Conservation (phyloP, 2,113 vertebrate genomes). For the Budorcas taxicolor region DNA sequence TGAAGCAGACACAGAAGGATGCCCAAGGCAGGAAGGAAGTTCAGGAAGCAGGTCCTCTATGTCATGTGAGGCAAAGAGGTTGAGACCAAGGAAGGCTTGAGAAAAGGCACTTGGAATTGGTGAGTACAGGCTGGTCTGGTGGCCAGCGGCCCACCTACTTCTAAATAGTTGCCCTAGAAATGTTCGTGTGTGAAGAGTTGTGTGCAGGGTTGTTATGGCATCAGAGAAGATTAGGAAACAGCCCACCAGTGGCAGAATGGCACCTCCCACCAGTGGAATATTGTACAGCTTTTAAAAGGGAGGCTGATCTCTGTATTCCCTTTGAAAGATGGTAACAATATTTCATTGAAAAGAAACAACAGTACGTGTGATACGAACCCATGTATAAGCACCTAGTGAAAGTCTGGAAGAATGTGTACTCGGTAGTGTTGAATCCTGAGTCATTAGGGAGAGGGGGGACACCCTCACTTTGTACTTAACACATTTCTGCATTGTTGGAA, state of each 20-base stretch:
- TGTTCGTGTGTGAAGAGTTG: neutral
- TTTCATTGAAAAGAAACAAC: neutral
- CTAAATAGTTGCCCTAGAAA: conserved; percentile 38
- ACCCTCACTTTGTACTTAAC: neutral
- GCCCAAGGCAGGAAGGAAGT: neutral
- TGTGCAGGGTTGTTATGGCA: neutral
- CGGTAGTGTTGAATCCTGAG: neutral
- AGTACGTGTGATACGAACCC: neutral
- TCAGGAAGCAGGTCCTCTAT: neutral
- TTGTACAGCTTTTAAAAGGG: neutral
- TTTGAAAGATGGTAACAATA: conserved; percentile 12
- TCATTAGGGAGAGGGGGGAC: neutral
- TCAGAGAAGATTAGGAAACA: neutral
- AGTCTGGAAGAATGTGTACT: neutral
- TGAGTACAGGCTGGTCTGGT: neutral
- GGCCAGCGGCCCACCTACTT: neutral
- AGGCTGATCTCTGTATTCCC: neutral
- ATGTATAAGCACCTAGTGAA: neutral
- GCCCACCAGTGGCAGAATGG: neutral
- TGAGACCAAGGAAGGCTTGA: neutral
- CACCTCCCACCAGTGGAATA: neutral
- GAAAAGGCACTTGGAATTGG: neutral
- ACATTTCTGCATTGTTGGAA: neutral
- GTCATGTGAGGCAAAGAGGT: neutral
- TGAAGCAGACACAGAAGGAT: neutral